These are phyloP conservation scores for Brachystomella parvula DNA, from an alignment of 1,140 invertebrate genomes.

Conservation along the genomic window DNA sequence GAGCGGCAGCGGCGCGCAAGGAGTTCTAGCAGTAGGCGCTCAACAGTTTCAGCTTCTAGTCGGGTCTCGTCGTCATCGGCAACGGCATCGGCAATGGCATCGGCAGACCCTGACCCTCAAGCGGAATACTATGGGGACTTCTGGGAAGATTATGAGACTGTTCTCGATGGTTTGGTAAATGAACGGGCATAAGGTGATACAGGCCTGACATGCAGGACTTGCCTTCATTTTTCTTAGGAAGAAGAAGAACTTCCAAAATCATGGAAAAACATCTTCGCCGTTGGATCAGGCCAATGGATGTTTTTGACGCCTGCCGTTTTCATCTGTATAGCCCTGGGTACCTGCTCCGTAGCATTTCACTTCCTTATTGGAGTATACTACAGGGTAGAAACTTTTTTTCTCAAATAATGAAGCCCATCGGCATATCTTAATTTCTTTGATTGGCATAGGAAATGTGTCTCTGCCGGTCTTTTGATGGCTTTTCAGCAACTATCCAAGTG, in stretches of 20 bases:
- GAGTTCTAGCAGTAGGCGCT: too few relatives aligned
- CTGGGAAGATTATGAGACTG: not conserved
- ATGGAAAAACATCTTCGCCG: not conserved
- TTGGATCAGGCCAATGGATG: not conserved
- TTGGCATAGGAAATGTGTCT: too few relatives aligned
- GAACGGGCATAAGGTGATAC: not conserved
- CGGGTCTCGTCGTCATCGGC: too few relatives aligned
- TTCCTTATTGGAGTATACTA: not conserved
- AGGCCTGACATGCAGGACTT: not conserved
- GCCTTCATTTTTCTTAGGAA: not conserved
- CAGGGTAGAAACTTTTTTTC: not conserved
- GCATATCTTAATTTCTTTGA: too few relatives aligned
- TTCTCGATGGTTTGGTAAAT: not conserved
- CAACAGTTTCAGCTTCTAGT: too few relatives aligned
- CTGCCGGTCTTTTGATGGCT: not conserved
- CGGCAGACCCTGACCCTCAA: not conserved
- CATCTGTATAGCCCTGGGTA: not conserved
- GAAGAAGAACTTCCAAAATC: not conserved
- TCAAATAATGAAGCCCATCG: too few relatives aligned
- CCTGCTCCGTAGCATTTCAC: not conserved
- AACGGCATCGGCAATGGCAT: too few relatives aligned
- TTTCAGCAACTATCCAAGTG: too few relatives aligned
- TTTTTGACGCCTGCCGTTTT: not conserved
- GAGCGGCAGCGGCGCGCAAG: too few relatives aligned
- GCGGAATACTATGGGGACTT: not conserved